Conservation (phyloP, 2,888 invertebrate species). For the Torymus auratus region DNA sequence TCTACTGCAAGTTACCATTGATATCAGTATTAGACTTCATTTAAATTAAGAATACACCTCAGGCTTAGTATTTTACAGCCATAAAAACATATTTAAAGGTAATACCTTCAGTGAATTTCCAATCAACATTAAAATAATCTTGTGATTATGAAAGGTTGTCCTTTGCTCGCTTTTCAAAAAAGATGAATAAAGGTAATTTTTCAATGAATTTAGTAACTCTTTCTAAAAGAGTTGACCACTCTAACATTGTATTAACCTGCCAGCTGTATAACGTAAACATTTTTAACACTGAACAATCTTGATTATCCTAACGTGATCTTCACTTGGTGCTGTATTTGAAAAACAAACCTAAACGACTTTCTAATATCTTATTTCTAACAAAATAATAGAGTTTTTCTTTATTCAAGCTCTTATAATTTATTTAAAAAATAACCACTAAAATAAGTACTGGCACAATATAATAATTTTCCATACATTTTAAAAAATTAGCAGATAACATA, state of each 20-base stretch:
- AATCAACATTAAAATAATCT: constrained; percentile 36
- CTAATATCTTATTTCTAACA: background rate
- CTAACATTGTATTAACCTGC: constrained; percentile 39
- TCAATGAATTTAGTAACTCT: constrained; percentile 32
- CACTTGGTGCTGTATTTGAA: constrained; percentile 39
- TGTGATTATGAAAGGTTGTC: constrained; percentile 48
- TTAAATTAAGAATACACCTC: constrained; percentile 30
- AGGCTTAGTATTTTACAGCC: constrained; percentile 8
- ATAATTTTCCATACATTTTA: background rate
- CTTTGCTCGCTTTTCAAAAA: constrained; percentile 44
- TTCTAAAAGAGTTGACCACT: constrained; percentile 50
- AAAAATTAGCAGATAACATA: too few species aligned
- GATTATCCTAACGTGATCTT: constrained; percentile 8
- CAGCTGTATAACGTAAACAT: constrained; percentile 5
- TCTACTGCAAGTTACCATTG: constrained; percentile 50
- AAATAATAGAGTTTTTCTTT: too few species aligned
- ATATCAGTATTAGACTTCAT: constrained; percentile 52
- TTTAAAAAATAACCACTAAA: background rate
- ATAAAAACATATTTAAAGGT: background rate
- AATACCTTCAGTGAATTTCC: constrained; percentile 27
- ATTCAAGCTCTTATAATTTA: too few species aligned
- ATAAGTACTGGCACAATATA: constrained; percentile 16
- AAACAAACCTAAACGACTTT: constrained; percentile 8
- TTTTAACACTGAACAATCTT: constrained; percentile 14
- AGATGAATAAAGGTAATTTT: constrained; percentile 39